Evolutionary conservation across 2,888 invertebrate genomes (phyloP).

Genomic region (Adineta ricciae): DNA sequence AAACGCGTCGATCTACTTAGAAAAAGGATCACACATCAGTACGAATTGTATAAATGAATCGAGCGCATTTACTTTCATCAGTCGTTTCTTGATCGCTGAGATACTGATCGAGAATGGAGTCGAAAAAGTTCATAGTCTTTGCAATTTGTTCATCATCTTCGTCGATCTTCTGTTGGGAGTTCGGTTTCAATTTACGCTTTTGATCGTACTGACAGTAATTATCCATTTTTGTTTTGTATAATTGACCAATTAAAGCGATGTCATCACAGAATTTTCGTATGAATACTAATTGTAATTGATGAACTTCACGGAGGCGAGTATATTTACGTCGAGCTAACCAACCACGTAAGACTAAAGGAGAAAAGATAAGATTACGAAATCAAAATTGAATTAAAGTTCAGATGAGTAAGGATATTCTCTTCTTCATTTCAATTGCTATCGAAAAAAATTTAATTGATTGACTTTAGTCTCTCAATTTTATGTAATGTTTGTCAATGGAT

Average conservation of each 20-base stretch:
- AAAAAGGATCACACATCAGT: no score
- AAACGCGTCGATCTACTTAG: not conserved
- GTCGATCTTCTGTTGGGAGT: not conserved
- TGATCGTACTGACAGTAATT: not conserved
- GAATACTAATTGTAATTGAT: slow-evolving; percentile 9
- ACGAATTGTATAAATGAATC: no score
- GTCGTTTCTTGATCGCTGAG: not conserved
- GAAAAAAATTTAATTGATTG: no score
- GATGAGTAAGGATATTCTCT: not conserved
- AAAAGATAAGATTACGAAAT: not conserved
- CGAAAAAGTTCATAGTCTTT: not conserved
- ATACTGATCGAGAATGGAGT: not conserved
- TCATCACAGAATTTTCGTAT: slow-evolving; percentile 1
- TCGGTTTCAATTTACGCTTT: not conserved
- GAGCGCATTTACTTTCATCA: not conserved
- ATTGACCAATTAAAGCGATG: not conserved
- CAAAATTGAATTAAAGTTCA: not conserved
- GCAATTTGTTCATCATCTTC: not conserved
- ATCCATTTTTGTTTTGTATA: not conserved
- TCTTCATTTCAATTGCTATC: not conserved
- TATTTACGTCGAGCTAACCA: not conserved
- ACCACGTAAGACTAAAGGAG: not conserved
- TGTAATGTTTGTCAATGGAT: not conserved
- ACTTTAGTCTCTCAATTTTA: not conserved
- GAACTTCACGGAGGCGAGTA: not conserved